Evolutionary conservation across 1,140 invertebrate genomes (phyloP).

Genomic region (Heliconius nattereri): DNA sequence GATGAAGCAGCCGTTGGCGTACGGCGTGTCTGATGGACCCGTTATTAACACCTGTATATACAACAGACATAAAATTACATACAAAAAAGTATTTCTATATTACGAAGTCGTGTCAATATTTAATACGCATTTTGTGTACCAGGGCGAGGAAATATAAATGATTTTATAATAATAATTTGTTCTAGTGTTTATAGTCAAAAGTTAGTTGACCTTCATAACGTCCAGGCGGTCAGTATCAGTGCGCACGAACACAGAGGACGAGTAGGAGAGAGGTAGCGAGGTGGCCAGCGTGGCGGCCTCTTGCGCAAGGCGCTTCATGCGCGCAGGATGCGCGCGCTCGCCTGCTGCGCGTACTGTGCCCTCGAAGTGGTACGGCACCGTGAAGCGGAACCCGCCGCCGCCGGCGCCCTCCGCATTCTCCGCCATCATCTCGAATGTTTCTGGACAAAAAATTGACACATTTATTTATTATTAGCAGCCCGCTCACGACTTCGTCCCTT

Average conservation of each 20-base stretch:
- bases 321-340: slow-evolving; percentile 90
- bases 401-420: slow-evolving; percentile 81
- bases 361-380: slow-evolving; percentile 95
- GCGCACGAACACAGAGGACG: slow-evolving; percentile 97
- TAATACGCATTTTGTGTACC: too few relatives aligned
- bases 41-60: slow-evolving; percentile 91
- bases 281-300: slow-evolving; percentile 97
- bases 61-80: too few relatives aligned
- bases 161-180: too few relatives aligned
- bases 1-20: slow-evolving; percentile 94
- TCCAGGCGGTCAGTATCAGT: slow-evolving; percentile 96
- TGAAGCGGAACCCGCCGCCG: slow-evolving; percentile 90
- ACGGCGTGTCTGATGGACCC: slow-evolving; percentile 93
- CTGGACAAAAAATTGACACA: slow-evolving; percentile 72
- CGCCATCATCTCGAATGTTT: slow-evolving; percentile 94
- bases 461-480: background rate
- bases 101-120: too few relatives aligned
- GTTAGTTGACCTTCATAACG: slow-evolving; percentile 91
- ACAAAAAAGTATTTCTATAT: too few relatives aligned
- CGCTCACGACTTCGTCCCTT: too few relatives aligned
- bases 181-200: too few relatives aligned
- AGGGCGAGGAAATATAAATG: too few relatives aligned
- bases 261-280: slow-evolving; percentile 95
- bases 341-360: slow-evolving; percentile 92
- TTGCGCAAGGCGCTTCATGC: slow-evolving; percentile 96